phyloP scores from a whole-genome alignment of 2,797 vertebrate species.

The Octomys mimax region DNA sequence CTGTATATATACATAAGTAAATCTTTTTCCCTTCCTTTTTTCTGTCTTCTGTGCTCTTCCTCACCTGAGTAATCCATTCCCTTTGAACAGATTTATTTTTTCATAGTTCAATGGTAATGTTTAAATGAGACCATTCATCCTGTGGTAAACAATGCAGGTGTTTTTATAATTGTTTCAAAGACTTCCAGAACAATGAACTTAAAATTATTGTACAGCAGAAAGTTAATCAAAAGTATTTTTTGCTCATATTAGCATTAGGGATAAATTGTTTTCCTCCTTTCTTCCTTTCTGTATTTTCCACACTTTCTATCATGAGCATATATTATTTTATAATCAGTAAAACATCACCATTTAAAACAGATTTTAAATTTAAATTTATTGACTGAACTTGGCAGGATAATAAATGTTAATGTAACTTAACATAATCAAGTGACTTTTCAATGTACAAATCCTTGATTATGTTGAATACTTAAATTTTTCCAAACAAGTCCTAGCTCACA shows the following conservation, averaged over 20 bases:
- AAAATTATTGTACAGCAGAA: not conserved
- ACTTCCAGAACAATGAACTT: slow-evolving; percentile 28
- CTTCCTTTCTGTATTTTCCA: slow-evolving; percentile 60
- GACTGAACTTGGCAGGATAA: slow-evolving; percentile 74
- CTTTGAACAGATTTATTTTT: not conserved
- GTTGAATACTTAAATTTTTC: slow-evolving; percentile 57
- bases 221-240: slow-evolving; percentile 6
- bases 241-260: not conserved
- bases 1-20: no score
- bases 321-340: slow-evolving; percentile 76
- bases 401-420: slow-evolving; percentile 76
- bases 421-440: slow-evolving; percentile 75
- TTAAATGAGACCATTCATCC: not conserved
- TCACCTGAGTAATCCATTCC: no score
- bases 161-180: not conserved
- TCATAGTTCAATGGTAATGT: not conserved
- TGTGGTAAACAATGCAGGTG: not conserved
- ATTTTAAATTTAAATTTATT: slow-evolving; percentile 82
- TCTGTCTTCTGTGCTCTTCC: no score
- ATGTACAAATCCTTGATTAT: slow-evolving; percentile 74
- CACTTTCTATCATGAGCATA: slow-evolving; percentile 66
- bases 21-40: no score
- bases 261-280: slow-evolving; percentile 39
- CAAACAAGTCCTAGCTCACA: slow-evolving; percentile 43
- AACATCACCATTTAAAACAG: slow-evolving; percentile 66